Conservation (phyloP, 2,113 vertebrate species). For the Haliaeetus leucogaster region DNA sequence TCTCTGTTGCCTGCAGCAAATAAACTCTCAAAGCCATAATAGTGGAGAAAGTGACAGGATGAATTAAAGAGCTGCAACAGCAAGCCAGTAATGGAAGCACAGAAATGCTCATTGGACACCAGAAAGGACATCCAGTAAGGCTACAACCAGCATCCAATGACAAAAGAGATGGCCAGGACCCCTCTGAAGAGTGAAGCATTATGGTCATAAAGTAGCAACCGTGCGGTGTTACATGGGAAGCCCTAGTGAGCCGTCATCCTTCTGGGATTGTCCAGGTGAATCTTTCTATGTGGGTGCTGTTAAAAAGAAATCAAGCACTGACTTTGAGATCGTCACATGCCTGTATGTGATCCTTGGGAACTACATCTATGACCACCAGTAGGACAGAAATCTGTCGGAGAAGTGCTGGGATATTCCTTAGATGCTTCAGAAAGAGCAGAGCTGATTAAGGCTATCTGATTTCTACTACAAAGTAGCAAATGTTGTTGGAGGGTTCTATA, state of each 20-base stretch:
- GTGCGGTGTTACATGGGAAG: neutral
- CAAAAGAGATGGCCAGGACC: neutral
- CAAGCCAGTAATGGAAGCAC: neutral
- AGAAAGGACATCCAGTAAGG: neutral
- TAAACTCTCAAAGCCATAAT: neutral
- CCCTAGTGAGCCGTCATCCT: neutral
- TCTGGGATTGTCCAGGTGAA: neutral
- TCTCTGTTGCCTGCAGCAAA: slow-evolving; percentile 13
- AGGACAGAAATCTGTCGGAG: neutral
- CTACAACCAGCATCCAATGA: neutral
- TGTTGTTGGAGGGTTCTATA: neutral
- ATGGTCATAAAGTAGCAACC: neutral
- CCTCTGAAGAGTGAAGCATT: neutral
- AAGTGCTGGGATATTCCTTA: neutral
- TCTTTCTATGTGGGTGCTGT: neutral
- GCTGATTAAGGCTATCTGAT: neutral
- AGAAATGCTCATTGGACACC: neutral
- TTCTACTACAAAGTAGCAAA: neutral
- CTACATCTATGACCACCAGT: neutral
- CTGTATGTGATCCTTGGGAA: neutral
- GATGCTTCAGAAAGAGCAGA: neutral
- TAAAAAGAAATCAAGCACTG: neutral
- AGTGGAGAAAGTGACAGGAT: slow-evolving; percentile 8
- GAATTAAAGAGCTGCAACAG: slow-evolving; percentile 26
- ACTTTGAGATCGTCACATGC: neutral